Evolutionary conservation across 2,797 vertebrate species (phyloP).

Genomic region (Calcarius lapponicus): DNA sequence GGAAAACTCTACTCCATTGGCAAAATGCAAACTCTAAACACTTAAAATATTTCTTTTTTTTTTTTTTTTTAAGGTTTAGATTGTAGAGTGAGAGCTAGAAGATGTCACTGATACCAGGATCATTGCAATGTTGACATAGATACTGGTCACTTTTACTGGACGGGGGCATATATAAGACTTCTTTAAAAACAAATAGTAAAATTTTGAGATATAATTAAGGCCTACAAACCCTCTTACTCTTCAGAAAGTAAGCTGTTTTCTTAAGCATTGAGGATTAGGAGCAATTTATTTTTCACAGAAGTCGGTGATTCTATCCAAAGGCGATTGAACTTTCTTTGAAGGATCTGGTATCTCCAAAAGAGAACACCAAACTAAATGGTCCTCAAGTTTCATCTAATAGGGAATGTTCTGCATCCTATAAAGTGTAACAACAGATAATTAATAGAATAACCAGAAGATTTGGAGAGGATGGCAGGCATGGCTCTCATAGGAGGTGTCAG

Average conservation of each 20-base stretch:
- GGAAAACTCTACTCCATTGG: not conserved
- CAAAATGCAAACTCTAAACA: not conserved
- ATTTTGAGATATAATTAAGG: not conserved
- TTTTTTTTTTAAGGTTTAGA: not conserved
- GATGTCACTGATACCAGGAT: not conserved
- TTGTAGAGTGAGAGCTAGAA: not conserved
- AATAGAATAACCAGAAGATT: slow-evolving; percentile 29
- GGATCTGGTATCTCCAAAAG: not conserved
- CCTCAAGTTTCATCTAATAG: slow-evolving; percentile 1
- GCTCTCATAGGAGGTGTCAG: slow-evolving; percentile 13
- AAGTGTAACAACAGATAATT: not conserved
- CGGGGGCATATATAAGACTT: not conserved
- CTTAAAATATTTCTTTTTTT: not conserved
- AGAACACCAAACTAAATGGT: not conserved
- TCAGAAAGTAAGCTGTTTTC: not conserved
- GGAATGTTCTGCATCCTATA: not conserved
- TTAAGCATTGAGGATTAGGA: not conserved
- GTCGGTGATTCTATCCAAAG: not conserved
- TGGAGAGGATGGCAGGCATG: not conserved
- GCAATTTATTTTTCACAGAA: not conserved
- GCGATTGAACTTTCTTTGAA: not conserved
- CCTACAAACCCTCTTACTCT: not conserved
- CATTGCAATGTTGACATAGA: not conserved
- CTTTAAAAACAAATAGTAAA: not conserved
- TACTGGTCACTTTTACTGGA: not conserved